Evolutionary conservation across 2,113 vertebrate genomes (phyloP).

Genomic region (Physeter macrocephalus): DNA sequence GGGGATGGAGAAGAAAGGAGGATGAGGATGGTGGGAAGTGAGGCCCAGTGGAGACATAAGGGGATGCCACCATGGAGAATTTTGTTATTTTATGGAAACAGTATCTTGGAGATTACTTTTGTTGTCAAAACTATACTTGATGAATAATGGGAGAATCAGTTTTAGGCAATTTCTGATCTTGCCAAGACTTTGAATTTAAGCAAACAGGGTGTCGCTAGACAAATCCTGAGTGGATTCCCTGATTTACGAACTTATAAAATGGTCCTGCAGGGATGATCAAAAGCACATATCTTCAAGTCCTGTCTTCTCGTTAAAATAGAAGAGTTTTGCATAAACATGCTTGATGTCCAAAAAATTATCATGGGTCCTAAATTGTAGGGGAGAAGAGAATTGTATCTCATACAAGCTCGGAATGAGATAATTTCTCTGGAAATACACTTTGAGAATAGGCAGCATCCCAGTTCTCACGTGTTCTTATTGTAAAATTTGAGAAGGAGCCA

Average conservation of each 20-base stretch:
- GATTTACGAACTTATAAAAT: constrained; percentile 14
- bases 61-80: neutral
- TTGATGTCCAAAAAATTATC: neutral
- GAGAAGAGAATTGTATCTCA: neutral
- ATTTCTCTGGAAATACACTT: neutral
- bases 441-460: neutral
- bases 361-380: neutral
- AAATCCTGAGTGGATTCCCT: neutral
- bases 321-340: neutral
- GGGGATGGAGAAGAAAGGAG: neutral
- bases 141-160: neutral
- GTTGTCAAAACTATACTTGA: neutral
- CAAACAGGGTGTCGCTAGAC: neutral
- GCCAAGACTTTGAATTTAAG: neutral
- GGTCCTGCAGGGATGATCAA: neutral
- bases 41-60: neutral
- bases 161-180: constrained; percentile 17
- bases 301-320: neutral
- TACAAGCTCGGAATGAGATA: neutral
- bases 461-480: neutral
- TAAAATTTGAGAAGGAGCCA: neutral
- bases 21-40: no score
- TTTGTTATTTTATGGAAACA: neutral
- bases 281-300: neutral
- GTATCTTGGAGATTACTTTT: neutral